Conservation (phyloP, 2,888 invertebrate genomes). For the Caenorhabditis wallacei region DNA sequence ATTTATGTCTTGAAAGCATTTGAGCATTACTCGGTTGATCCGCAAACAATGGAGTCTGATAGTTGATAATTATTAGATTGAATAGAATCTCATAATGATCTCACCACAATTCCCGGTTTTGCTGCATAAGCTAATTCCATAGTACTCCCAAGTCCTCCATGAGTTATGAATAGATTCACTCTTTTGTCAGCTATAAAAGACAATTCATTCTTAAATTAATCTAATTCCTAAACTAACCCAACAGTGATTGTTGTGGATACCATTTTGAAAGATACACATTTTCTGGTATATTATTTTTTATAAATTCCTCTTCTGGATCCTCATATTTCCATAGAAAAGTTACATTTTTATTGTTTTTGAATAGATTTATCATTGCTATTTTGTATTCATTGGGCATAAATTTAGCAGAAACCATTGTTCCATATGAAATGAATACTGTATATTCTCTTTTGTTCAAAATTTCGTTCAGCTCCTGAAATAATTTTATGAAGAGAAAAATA, state of each 20-base stretch:
- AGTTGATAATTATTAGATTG: neutral
- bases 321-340: constrained; percentile 65
- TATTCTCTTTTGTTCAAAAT: constrained; percentile 21
- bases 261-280: constrained; percentile 49
- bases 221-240: constrained; percentile 15
- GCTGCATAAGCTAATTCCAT: constrained; percentile 64
- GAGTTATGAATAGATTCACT: constrained; percentile 60
- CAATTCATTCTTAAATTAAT: neutral
- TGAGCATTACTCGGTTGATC: constrained; percentile 59
- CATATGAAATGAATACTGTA: constrained; percentile 56
- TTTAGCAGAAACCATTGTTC: constrained; percentile 46
- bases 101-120: constrained; percentile 61
- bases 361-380: constrained; percentile 36
- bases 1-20: constrained; percentile 50
- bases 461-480: constrained; percentile 21
- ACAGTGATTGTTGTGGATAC: constrained; percentile 48
- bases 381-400: constrained; percentile 47
- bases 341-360: constrained; percentile 40
- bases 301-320: constrained; percentile 31
- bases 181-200: constrained; percentile 54
- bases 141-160: constrained; percentile 63
- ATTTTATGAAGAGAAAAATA: neutral
- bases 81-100: no score
- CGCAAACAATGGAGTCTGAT: constrained; percentile 54
- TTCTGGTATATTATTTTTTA: constrained; percentile 32